phyloP scores from a whole-genome alignment of 2,113 vertebrate genomes.

The Pristiophorus japonicus region DNA sequence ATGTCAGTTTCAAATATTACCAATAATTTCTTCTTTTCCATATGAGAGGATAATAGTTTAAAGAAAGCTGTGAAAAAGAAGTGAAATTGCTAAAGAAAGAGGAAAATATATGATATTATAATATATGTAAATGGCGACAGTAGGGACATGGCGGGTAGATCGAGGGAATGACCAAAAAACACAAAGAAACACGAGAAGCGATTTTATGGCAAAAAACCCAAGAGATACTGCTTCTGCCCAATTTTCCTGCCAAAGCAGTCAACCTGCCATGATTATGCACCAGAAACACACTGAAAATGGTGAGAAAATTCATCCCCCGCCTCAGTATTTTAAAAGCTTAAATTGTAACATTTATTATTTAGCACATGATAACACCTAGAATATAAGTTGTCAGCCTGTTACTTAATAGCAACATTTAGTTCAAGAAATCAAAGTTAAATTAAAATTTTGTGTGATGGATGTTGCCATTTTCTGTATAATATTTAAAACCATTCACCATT shows the following conservation, averaged over 20 bases:
- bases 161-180: not conserved
- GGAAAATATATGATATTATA: not conserved
- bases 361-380: slow-evolving; percentile 12
- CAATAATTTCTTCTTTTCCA: not conserved
- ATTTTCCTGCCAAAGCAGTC: not conserved
- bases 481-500: not conserved
- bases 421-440: not conserved
- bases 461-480: not conserved
- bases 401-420: not conserved
- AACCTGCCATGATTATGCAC: not conserved
- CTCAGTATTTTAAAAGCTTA: not conserved
- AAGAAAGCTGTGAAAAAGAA: not conserved
- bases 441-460: not conserved
- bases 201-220: not conserved
- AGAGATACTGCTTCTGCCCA: not conserved
- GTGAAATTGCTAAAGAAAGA: not conserved
- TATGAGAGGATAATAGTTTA: not conserved
- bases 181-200: not conserved
- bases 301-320: not conserved
- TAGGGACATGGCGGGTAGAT: not conserved
- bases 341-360: not conserved
- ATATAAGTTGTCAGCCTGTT: not conserved
- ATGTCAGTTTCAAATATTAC: not conserved
- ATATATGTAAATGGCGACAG: not conserved
- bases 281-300: not conserved